Evolutionary conservation across 2,888 invertebrate genomes (phyloP), one percentile per base, ranked within the genome.

Genomic region (Megalurothrips usitatus): DNA sequence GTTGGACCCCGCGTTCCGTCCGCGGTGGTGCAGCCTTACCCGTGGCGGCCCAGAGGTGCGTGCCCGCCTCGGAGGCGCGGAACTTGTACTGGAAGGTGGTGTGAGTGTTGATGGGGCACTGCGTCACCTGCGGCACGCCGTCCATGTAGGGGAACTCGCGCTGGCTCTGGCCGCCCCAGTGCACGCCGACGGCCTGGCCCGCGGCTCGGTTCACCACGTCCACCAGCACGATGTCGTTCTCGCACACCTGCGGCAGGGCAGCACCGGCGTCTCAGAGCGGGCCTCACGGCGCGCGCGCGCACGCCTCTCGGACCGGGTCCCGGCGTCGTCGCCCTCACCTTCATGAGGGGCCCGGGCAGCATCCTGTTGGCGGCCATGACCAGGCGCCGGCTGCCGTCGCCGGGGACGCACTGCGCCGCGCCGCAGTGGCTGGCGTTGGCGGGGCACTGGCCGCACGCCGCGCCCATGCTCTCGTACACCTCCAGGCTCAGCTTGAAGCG

Each of bases 401-500:
- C 91, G 12, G 91, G 89, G 83, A 93, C 89, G 84, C 94, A 94
- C 84, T 91, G 90, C 10, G 89, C 87, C 10, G 91, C 89, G 81
- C 86, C 84, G 86, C 94, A 94, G 83, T 91, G 89, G 0, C 89
- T 90, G 82, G 89, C 86, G 84, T 91, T 92, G 82, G 88, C 89
- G 19, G 91, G 90, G 85, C 94, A 94, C 85, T 90, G 90, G 82
- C 90, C 91, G 85, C 94, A 94, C 23, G 90, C 89, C 85, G 92
- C 92, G 84, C 92, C 92, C 83, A 92, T 88, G 8, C 92, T 91
- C 86, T 92, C 91, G 86, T 93, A 92, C 84, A 92, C 91, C 87
- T 94, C 94, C 82, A 94, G 88, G 78, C 91, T 91, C 84, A 94
- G 89, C 87, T 93, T 92, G 83, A 94, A 91, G 82, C 94, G 89